Evolutionary conservation across 1,140 invertebrate species (phyloP).

Genomic region (Ruditapes philippinarum): DNA sequence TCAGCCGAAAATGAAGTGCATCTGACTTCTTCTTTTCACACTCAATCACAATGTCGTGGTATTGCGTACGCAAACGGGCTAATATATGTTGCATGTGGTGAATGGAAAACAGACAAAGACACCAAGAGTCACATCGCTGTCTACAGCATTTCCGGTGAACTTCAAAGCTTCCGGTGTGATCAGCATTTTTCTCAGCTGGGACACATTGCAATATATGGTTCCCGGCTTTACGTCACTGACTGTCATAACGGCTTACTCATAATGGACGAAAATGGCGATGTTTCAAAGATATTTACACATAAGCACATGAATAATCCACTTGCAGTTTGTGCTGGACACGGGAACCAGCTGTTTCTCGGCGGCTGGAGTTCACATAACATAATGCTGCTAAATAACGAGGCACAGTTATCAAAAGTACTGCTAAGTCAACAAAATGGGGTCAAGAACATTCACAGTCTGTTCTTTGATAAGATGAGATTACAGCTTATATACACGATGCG

Average conservation of each 20-base stretch:
- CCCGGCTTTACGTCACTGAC: not conserved
- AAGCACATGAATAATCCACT: not conserved
- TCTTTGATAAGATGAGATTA: not conserved
- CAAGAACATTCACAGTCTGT: not conserved
- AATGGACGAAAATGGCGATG: not conserved
- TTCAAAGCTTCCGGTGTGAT: not conserved
- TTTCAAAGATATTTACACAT: not conserved
- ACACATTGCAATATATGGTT: not conserved
- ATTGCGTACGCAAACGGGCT: not conserved
- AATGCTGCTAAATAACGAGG: not conserved
- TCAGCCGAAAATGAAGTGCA: not conserved
- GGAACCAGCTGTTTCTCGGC: not conserved
- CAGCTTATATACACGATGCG: conserved; percentile 7
- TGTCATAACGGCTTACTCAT: not conserved
- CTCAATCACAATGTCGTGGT: not conserved
- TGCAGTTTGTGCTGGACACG: not conserved
- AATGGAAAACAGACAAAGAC: not conserved
- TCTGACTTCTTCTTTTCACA: not conserved
- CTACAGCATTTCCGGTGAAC: not conserved
- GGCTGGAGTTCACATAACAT: conserved; percentile 11
- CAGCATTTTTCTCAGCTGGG: not conserved
- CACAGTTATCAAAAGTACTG: not conserved
- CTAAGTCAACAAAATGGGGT: not conserved
- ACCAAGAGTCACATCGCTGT: not conserved
- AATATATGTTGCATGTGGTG: not conserved